Base-by-base conservation (phyloP, 2,797 vertebrate genomes). In the Adelosebastes latens region DNA sequence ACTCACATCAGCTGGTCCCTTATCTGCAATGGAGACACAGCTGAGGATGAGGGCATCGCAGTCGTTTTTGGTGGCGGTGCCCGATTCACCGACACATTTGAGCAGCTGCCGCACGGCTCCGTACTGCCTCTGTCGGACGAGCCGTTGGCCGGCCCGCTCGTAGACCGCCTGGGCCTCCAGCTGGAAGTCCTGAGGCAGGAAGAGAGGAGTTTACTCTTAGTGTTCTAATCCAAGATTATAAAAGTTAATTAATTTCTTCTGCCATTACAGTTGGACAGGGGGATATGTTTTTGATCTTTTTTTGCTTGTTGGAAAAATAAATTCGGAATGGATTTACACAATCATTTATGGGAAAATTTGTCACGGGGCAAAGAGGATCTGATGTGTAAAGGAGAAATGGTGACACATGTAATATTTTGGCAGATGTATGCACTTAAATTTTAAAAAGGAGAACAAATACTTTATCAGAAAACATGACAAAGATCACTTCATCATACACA, bases 81-180 rank as follows among this genome's bases (percentile, higher is more conserved):
- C 99, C 0, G 98, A 99, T 87, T 99, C 99, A 0, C 91, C 94
- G 68, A 99, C 98, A 24, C 98, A 99, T 81, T 97, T 99, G 24
- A 99, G 96, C 80, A 99, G 96, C 90, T 97, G 98, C 22, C 95
- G 95, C 61, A 97, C 96, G 42, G 98, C 97, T 0, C 93, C 82
- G 8, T 96, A 98, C 75, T 97, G 97, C 72, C 92, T 94, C 86
- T 96, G 96, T 13, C 96, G 95, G 71, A 98, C 92, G 24, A 99
- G 90, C 46, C 97, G 94, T 73, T 97, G 97, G 62, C 97, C 98
- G 0, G 97, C 97, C 39, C 94, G 96, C 70, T 94, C 93, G 87
- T 99, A 99, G 6, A 98, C 97, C 0, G 94, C 90, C 55, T 96
- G 95, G 12, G 97, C 96, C 22, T 99, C 97, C 90, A 99, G 93